These are phyloP conservation scores for Darevskia nairensis DNA, from an alignment of 2,797 vertebrate genomes.

Conservation along the genomic window DNA sequence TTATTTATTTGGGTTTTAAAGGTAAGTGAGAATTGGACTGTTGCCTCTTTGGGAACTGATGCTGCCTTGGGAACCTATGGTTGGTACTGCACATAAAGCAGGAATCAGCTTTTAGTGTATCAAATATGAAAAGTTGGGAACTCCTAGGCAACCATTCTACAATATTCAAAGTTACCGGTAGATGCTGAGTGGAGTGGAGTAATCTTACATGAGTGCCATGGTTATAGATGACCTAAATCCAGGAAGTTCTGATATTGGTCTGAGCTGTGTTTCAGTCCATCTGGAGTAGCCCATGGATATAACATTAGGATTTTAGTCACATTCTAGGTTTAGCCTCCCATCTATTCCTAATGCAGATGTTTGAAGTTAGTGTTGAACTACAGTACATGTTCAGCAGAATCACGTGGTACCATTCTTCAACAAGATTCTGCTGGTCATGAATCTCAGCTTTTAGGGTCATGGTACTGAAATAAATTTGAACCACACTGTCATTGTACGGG, in stretches of 20 bases:
- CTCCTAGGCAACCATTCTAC: background rate
- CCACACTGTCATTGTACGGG: background rate
- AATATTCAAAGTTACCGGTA: background rate
- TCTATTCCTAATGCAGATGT: background rate
- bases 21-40: no score
- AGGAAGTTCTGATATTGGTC: background rate
- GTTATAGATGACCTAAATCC: background rate
- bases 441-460: background rate
- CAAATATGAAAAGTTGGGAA: background rate
- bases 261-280: background rate
- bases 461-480: background rate
- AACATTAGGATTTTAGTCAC: background rate
- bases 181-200: background rate
- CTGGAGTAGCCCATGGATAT: background rate
- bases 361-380: background rate
- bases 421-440: background rate
- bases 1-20: background rate
- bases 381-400: background rate
- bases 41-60: background rate
- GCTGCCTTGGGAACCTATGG: background rate
- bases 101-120: background rate
- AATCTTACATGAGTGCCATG: background rate
- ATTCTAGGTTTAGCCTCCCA: background rate
- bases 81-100: background rate
- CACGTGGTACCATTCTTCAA: background rate